Conservation (phyloP, 2,888 invertebrate species). For the Podotricha telesiphe region DNA sequence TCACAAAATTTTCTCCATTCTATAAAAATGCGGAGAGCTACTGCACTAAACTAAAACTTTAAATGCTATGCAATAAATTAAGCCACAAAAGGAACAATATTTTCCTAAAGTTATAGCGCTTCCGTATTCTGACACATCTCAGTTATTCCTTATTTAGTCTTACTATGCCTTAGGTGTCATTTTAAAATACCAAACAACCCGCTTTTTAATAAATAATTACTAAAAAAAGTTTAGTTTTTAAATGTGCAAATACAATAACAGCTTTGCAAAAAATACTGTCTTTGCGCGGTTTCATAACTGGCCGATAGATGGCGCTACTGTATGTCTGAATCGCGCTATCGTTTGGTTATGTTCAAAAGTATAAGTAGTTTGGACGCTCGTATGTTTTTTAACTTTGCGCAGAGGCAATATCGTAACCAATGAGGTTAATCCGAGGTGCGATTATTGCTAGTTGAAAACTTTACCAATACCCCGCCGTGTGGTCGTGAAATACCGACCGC, state of each 20-base stretch:
- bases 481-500: constrained; percentile 94
- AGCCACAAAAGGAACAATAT: neutral
- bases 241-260: neutral
- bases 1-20: no score
- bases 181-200: neutral
- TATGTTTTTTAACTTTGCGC: constrained; percentile 92
- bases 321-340: constrained; percentile 56
- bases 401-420: constrained; percentile 95
- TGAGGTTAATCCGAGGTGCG: constrained; percentile 93
- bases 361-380: constrained; percentile 85
- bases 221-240: neutral
- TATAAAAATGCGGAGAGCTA: no score
- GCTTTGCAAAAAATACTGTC: neutral
- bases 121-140: neutral
- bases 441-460: constrained; percentile 97
- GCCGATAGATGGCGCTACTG: constrained; percentile 63
- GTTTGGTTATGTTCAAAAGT: constrained; percentile 44
- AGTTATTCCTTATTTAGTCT: neutral
- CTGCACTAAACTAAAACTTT: no score
- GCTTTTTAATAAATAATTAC: neutral
- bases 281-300: constrained; percentile 3
- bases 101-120: neutral
- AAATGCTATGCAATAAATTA: no score
- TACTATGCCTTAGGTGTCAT: neutral
- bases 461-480: constrained; percentile 95